Evolutionary conservation across 1,140 invertebrate genomes (phyloP).

Genomic region (Penaeus indicus): DNA sequence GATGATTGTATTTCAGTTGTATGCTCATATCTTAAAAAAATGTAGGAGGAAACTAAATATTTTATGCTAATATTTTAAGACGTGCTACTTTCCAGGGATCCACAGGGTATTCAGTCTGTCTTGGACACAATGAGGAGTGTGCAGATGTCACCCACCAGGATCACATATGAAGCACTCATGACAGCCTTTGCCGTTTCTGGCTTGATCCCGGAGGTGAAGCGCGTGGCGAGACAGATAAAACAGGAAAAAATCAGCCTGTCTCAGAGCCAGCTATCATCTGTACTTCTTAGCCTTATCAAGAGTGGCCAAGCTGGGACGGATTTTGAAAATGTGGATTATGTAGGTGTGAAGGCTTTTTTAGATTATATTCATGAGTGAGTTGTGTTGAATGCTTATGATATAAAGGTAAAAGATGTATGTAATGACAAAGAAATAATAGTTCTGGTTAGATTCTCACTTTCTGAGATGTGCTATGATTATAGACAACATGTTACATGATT

Average conservation of each 20-base stretch:
- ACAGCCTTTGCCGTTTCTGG: neutral
- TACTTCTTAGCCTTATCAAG: constrained; percentile 29
- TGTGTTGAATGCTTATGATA: neutral
- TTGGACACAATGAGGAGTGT: constrained; percentile 33
- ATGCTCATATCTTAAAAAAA: neutral
- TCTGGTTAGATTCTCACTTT: no score
- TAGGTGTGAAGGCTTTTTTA: neutral
- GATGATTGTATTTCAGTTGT: no score
- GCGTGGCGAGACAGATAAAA: neutral
- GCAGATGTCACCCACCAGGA: constrained; percentile 15
- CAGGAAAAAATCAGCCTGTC: neutral
- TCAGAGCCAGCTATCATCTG: neutral
- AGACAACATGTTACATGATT: no score
- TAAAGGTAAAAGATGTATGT: neutral
- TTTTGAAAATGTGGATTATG: constrained; percentile 29
- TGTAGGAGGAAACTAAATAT: neutral
- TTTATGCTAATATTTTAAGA: neutral
- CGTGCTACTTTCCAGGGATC: constrained; percentile 10
- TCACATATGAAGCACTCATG: constrained; percentile 28
- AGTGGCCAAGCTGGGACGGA: neutral
- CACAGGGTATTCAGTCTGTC: constrained; percentile 15
- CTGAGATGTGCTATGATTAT: no score
- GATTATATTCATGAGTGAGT: neutral
- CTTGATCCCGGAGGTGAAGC: neutral
- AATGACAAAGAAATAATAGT: no score